Evolutionary conservation across 2,888 invertebrate genomes (phyloP), one percentile per base, ranked within the genome.

Genomic region (Petrophora chlorosata): DNA sequence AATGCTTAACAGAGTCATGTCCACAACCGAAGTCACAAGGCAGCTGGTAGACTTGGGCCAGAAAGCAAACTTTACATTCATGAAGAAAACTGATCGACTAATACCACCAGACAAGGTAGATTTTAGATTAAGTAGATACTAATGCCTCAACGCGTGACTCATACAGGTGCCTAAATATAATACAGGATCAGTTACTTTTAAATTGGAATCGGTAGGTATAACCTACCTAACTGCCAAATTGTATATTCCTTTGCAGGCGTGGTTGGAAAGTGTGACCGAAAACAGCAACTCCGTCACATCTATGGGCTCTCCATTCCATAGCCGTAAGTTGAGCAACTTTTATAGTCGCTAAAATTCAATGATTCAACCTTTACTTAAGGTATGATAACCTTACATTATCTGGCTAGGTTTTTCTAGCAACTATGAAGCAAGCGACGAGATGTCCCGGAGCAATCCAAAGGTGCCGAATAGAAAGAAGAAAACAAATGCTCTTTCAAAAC

Each of bases 11-110:
- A 81, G 76, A 51, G 77, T 69, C 3, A 85, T 88, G 82, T 88
- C 87, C 2, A 88, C 87, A 5, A 86, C 86, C 8, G 87, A 88
- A 72, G 83, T 88, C 8, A 87, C 87, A 1, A 80, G 74, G 46
- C 82, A 83, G 65, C 70, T 88, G 48, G 82, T 88, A 12, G 73
- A 82, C 52, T 71, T 84, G 14, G 85, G 85, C 0, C 80, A 86
- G 63, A 87, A 87, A 65, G 87, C 87, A 2, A 82, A 85, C 59
- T 86, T 85, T 51, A 73, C 76, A 2, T 83, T 80, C 39, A 84
- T 88, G 84, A 87, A 85, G 67, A 85, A 86, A 66, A 73, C 85
- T 3, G 73, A 77, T 47, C 75, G 83, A 3, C 66, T 88, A 15
- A 85, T 88, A 49, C 86, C 85, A 12, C 71, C 64, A 30, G 81